phyloP scores from a whole-genome alignment of 2,113 vertebrate species.

The Perca flavescens region DNA sequence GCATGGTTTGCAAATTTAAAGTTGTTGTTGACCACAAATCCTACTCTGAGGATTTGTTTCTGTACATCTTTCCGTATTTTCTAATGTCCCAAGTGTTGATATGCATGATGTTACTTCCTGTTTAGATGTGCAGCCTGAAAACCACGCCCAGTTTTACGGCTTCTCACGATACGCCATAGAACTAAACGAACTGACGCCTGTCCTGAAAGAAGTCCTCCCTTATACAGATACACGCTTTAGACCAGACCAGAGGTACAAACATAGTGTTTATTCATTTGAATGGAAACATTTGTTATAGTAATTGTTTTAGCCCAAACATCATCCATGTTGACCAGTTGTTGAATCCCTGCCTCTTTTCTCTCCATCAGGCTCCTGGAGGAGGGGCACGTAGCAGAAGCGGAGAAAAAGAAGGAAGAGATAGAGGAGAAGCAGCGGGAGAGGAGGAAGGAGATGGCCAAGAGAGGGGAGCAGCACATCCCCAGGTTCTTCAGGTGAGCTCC shows the following conservation, averaged over 20 bases:
- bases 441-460: conserved; percentile 91
- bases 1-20: background rate
- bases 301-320: background rate
- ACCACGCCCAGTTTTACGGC: conserved; percentile 87
- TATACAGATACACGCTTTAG: conserved; percentile 91
- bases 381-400: conserved; percentile 88
- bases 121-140: conserved; percentile 89
- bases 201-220: conserved; percentile 86
- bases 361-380: conserved; percentile 90
- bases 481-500: conserved; percentile 91
- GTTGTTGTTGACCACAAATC: background rate
- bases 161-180: conserved; percentile 93
- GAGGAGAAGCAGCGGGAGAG: conserved; percentile 92
- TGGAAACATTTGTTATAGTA: background rate
- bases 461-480: conserved; percentile 87
- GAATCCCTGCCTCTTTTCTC: background rate
- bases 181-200: conserved; percentile 90
- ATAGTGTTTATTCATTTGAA: background rate
- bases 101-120: conserved; percentile 15
- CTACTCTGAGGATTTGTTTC: background rate
- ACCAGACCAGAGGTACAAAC: conserved; percentile 91
- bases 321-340: background rate
- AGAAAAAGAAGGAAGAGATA: conserved; percentile 90
- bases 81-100: background rate
- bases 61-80: background rate